Percentiles rank a stretch among this genome's conserved stretches.
Conservation (phyloP, 2,888 invertebrate species). For the Amblyjoppa fuscipennis region DNA sequence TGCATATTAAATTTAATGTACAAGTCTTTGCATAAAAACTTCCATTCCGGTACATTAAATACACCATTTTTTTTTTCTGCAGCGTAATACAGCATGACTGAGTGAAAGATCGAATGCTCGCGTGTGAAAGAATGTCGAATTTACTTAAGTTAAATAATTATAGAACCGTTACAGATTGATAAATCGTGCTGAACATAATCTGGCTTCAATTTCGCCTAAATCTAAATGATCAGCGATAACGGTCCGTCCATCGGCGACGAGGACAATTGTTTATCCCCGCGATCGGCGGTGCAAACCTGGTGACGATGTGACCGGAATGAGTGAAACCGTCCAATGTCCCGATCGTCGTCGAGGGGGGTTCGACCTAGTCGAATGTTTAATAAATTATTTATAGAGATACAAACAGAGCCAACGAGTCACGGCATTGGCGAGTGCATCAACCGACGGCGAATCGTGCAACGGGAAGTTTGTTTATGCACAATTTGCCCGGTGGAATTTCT, state of each 20-base stretch:
- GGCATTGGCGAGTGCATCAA: neutral
- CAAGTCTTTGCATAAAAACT: too few relatives aligned
- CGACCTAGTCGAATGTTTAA: neutral
- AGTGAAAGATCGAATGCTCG: too few relatives aligned
- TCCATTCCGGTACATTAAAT: too few relatives aligned
- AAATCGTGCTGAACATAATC: neutral
- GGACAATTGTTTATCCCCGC: neutral
- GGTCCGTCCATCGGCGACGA: neutral
- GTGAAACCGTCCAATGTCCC: neutral
- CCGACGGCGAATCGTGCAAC: conserved; percentile 19
- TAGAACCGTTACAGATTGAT: too few relatives aligned
- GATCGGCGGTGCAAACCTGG: neutral
- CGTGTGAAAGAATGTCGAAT: too few relatives aligned
- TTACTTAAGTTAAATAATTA: too few relatives aligned
- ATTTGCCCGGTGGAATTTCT: conserved; percentile 48
- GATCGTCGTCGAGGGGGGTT: neutral
- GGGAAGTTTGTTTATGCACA: conserved; percentile 46
- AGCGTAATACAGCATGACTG: too few relatives aligned
- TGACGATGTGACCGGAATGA: neutral
- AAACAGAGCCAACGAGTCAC: conserved; percentile 2
- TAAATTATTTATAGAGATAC: conserved; percentile 23
- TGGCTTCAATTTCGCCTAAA: neutral
- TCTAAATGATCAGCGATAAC: neutral
- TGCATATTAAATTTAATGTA: too few relatives aligned
- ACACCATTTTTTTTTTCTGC: too few relatives aligned